Evolutionary conservation across 2,888 invertebrate species (phyloP).

Genomic region (Anaspis maculata): DNA sequence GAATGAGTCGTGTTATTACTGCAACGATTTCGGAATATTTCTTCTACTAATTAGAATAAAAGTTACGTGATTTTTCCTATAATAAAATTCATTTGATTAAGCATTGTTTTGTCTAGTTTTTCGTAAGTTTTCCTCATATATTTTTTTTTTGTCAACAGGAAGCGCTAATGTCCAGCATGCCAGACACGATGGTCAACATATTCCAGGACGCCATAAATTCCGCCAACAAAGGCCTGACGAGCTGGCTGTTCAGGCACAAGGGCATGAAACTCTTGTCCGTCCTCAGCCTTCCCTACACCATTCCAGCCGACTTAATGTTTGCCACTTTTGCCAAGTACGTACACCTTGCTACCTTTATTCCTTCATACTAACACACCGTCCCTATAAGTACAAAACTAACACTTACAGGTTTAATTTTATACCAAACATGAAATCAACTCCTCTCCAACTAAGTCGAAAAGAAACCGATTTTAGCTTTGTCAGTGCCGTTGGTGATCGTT

Average conservation of each 20-base stretch:
- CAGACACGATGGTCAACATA: conserved; percentile 81
- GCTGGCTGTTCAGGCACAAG: conserved; percentile 81
- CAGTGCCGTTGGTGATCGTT: conserved; percentile 39
- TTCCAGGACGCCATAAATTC: conserved; percentile 91
- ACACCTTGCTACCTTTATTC: not conserved
- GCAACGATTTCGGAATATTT: too few species aligned
- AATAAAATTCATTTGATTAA: too few species aligned
- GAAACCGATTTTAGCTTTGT: conserved; percentile 30
- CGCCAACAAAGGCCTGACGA: conserved; percentile 82
- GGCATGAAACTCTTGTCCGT: conserved; percentile 74
- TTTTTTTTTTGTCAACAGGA: too few species aligned
- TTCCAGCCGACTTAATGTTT: conserved; percentile 82
- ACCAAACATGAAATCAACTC: conserved; percentile 16
- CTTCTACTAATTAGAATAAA: too few species aligned
- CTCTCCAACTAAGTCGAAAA: conserved; percentile 20
- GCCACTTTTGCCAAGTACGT: conserved; percentile 84
- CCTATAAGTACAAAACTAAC: too few species aligned
- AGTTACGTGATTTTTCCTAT: too few species aligned
- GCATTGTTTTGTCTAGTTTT: too few species aligned
- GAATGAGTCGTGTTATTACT: too few species aligned
- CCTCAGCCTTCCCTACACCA: conserved; percentile 74
- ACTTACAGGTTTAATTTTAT: conserved; percentile 24
- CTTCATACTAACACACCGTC: not conserved
- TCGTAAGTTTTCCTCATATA: too few species aligned
- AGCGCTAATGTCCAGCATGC: conserved; percentile 78